Percentiles rank a stretch among this genome's conserved stretches.
phyloP scores from a whole-genome alignment of 2,113 vertebrate species.

The Alligator sinensis region DNA sequence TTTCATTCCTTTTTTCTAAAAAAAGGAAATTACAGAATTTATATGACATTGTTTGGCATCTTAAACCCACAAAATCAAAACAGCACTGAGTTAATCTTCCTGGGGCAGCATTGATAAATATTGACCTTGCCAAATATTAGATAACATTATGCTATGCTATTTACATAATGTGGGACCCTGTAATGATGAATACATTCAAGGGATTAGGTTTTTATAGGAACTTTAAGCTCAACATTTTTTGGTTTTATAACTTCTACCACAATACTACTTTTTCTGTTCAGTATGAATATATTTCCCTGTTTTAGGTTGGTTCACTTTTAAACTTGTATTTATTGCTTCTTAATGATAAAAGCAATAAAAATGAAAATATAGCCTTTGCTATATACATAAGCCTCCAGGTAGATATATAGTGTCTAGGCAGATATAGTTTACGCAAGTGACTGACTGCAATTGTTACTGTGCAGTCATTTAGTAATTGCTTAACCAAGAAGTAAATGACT shows the following conservation, averaged over 20 bases:
- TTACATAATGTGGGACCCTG: not conserved
- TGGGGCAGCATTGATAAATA: slow-evolving; percentile 27
- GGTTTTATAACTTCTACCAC: not conserved
- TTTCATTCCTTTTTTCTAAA: slow-evolving; percentile 33
- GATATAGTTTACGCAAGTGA: too few species aligned
- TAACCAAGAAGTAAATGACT: too few species aligned
- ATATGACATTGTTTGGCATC: slow-evolving; percentile 43
- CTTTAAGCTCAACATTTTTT: not conserved
- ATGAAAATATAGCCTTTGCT: too few species aligned
- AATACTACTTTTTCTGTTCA: not conserved
- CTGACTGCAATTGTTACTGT: too few species aligned
- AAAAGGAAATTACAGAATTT: slow-evolving; percentile 55
- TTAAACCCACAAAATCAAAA: not conserved
- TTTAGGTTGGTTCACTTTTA: not conserved
- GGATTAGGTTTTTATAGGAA: not conserved
- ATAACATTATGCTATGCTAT: not conserved
- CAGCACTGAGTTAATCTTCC: slow-evolving; percentile 40
- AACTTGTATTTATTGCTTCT: not conserved
- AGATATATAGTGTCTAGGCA: too few species aligned
- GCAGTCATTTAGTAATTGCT: too few species aligned
- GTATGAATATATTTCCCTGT: not conserved
- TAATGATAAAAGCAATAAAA: too few species aligned
- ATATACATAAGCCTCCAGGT: too few species aligned
- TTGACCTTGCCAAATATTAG: slow-evolving; percentile 32
- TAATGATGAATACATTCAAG: not conserved